Conservation (phyloP, 2,888 invertebrate species). For the Torymus texanus region DNA sequence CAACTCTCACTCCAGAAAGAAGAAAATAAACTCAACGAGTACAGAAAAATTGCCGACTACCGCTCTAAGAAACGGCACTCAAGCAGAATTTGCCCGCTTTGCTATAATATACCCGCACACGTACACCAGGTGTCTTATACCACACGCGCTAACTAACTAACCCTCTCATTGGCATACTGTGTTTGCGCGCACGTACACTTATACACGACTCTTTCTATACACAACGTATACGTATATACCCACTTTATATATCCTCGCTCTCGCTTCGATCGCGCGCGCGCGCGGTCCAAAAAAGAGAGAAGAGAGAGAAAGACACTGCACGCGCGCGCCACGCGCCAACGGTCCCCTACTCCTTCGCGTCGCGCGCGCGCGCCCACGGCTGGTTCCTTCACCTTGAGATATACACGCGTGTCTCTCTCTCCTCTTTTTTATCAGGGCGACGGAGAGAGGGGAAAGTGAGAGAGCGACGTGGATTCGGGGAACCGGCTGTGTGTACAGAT, state of each 20-base stretch:
- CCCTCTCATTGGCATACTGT: too few relatives aligned
- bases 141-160: too few relatives aligned
- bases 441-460: slow-evolving; percentile 36
- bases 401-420: neutral
- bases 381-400: slow-evolving; percentile 47
- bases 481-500: neutral
- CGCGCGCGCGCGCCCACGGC: slow-evolving; percentile 17
- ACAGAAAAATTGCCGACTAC: too few relatives aligned
- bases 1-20: too few relatives aligned
- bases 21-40: too few relatives aligned
- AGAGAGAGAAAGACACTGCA: slow-evolving; percentile 50
- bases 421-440: slow-evolving; percentile 23
- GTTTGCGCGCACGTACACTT: too few relatives aligned
- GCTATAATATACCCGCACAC: too few relatives aligned
- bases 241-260: neutral
- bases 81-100: too few relatives aligned
- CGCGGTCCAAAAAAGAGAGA: neutral
- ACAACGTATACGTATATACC: neutral
- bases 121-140: too few relatives aligned
- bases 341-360: slow-evolving; percentile 59
- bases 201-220: too few relatives aligned
- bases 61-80: too few relatives aligned
- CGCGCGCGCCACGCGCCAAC: slow-evolving; percentile 69
- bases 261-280: neutral
- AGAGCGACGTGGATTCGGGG: slow-evolving; percentile 18